phyloP scores from a whole-genome alignment of 2,797 vertebrate species.

The Propithecus perrieri region DNA sequence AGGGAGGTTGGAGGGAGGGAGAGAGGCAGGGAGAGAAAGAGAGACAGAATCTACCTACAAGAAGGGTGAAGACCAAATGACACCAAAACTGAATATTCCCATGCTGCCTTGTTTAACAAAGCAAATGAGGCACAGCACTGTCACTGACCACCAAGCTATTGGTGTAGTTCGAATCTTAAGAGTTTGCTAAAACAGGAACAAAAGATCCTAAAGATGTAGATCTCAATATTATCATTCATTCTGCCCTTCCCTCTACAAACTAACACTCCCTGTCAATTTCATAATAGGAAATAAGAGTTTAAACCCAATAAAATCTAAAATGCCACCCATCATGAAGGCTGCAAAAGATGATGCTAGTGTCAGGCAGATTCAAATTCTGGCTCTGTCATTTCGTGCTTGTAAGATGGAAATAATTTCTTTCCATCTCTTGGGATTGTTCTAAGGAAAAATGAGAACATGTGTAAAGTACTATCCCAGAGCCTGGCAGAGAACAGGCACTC shows the following conservation, averaged over 20 bases:
- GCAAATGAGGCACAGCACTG: not conserved
- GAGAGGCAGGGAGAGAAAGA: not conserved
- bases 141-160: not conserved
- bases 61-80: not conserved
- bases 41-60: not conserved
- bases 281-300: not conserved
- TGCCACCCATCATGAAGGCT: not conserved
- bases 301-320: constrained; percentile 12
- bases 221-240: not conserved
- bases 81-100: not conserved
- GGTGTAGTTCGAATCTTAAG: not conserved
- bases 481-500: not conserved
- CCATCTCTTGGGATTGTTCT: not conserved
- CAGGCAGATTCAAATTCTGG: not conserved
- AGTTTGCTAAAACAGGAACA: not conserved
- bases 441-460: not conserved
- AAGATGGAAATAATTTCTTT: not conserved
- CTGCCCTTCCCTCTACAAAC: not conserved
- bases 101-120: not conserved
- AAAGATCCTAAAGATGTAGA: not conserved
- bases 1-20: not conserved
- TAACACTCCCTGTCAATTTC: not conserved
- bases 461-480: not conserved
- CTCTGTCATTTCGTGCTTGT: not conserved
- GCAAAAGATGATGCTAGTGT: not conserved